Evolutionary conservation across 2,113 vertebrate species (phyloP).

Genomic region (Rhinopithecus roxellana): DNA sequence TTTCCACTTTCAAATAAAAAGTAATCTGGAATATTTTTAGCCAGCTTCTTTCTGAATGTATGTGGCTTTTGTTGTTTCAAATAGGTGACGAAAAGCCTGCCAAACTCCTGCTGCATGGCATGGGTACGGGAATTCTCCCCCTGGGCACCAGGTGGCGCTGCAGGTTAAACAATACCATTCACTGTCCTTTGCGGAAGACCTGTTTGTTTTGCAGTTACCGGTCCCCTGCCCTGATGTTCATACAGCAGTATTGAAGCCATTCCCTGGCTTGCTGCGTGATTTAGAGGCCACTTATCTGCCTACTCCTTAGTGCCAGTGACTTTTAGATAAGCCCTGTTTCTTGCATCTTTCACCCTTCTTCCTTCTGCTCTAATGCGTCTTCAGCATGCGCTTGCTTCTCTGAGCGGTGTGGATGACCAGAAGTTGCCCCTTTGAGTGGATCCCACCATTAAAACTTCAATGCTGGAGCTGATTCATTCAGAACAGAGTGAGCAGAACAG

Average conservation of each 20-base stretch:
- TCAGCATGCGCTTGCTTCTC: not conserved
- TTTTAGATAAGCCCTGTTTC: not conserved
- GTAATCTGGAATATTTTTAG: not conserved
- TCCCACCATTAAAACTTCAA: not conserved
- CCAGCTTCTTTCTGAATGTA: not conserved
- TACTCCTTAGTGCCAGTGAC: not conserved
- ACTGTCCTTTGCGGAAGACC: not conserved
- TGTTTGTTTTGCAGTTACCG: not conserved
- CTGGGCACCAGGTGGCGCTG: conserved; percentile 64
- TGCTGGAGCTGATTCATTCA: not conserved
- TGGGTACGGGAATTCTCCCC: not conserved
- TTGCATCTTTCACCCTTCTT: not conserved
- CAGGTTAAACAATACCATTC: not conserved
- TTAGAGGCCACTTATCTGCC: not conserved
- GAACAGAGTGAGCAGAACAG: not conserved
- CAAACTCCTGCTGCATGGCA: not conserved
- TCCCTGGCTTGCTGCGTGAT: not conserved
- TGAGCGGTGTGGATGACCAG: not conserved
- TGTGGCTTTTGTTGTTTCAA: not conserved
- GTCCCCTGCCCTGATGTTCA: not conserved
- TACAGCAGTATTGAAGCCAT: not conserved
- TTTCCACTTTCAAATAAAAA: conserved; percentile 38
- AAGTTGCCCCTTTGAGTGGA: not conserved
- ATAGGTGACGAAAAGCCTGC: not conserved
- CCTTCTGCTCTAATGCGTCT: not conserved